Conservation (phyloP, 2,888 invertebrate species). For the Drosophila macrospina region DNA sequence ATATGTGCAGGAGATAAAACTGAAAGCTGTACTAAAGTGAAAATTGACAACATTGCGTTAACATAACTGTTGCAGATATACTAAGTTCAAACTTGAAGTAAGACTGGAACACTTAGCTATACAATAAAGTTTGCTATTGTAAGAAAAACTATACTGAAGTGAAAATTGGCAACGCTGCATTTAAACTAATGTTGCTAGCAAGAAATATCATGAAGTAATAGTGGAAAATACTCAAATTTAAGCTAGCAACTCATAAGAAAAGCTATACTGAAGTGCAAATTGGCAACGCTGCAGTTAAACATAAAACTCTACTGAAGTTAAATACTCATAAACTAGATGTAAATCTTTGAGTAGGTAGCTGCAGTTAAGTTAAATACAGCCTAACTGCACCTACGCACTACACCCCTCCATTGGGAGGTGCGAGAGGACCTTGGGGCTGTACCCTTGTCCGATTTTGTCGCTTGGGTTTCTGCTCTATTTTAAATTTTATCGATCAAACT, state of each 20-base stretch:
- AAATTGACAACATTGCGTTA: background rate
- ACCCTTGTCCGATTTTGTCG: background rate
- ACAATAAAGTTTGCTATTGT: background rate
- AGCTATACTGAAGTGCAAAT: background rate
- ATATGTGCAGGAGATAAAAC: too few relatives aligned
- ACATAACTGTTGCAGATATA: background rate
- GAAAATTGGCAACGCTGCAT: background rate
- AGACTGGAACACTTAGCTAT: background rate
- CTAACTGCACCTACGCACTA: background rate
- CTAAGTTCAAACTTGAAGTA: background rate
- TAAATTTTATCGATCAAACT: constrained; percentile 76
- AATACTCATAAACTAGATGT: background rate
- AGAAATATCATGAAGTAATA: too few relatives aligned
- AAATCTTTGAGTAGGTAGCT: background rate
- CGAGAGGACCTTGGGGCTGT: background rate
- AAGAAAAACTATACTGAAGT: background rate
- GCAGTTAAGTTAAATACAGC: background rate
- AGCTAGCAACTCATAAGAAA: too few relatives aligned
- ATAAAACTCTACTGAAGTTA: too few relatives aligned
- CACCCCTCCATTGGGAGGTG: background rate
- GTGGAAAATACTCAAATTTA: too few relatives aligned
- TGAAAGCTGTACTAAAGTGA: too few relatives aligned
- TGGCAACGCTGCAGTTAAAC: background rate
- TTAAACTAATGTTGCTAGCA: too few relatives aligned
- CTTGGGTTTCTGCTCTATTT: constrained; percentile 51